These are phyloP conservation scores for Vimba vimba DNA, from an alignment of 2,113 vertebrate species.

Conservation along the genomic window DNA sequence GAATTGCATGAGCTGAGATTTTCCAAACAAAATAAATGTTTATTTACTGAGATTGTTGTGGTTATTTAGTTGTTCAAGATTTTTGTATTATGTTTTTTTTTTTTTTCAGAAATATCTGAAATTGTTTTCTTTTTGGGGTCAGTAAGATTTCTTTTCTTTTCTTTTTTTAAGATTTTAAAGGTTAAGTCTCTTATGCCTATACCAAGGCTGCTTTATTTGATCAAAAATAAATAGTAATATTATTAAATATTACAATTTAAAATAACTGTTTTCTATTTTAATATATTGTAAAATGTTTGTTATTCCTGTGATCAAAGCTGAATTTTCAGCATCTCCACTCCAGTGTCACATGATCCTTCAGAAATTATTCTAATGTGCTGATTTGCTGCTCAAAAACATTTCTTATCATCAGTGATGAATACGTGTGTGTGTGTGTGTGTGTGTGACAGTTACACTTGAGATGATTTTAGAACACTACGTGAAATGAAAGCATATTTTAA, in stretches of 20 bases:
- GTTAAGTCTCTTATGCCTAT: neutral
- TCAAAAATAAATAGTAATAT: neutral
- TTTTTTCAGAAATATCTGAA: neutral
- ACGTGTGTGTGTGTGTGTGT: no score
- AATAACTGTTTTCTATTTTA: no score
- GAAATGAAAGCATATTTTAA: no score
- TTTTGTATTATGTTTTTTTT: neutral
- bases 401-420: no score
- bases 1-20: conserved; percentile 55
- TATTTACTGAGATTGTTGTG: conserved; percentile 47
- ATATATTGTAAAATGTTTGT: no score
- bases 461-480: no score
- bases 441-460: no score
- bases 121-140: neutral
- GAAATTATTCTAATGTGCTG: neutral
- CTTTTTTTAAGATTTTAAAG: neutral
- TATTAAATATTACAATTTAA: no score
- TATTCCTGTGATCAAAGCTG: neutral
- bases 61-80: neutral
- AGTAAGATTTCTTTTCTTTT: no score
- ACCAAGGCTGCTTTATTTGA: neutral
- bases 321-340: neutral
- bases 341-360: neutral
- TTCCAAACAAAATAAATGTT: conserved; percentile 59
- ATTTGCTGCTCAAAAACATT: no score